phyloP scores from a whole-genome alignment of 1,140 invertebrate species.

The Listronotus oregonensis region DNA sequence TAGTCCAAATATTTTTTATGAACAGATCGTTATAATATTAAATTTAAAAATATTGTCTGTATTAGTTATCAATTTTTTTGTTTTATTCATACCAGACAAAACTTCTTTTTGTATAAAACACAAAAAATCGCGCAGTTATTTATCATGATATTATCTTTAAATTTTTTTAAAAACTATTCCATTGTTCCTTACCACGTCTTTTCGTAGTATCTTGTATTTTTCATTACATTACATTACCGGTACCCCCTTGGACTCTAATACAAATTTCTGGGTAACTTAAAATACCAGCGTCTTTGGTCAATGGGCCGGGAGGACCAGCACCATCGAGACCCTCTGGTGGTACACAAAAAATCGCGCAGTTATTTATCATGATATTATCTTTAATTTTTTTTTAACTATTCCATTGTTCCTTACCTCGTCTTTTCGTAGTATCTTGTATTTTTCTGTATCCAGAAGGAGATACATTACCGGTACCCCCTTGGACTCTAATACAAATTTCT shows the following conservation, averaged over 20 bases:
- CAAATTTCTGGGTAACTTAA: conserved; percentile 84
- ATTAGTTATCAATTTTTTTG: too few species aligned
- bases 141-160: neutral
- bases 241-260: conserved; percentile 38
- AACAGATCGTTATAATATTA: too few species aligned
- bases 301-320: conserved; percentile 66
- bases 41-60: too few species aligned
- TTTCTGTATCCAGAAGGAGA: conserved; percentile 61
- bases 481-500: conserved; percentile 69
- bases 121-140: too few species aligned
- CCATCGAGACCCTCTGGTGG: conserved; percentile 72
- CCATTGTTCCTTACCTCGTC: conserved; percentile 63
- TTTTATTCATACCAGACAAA: too few species aligned
- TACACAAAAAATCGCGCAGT: too few species aligned
- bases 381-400: neutral
- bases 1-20: too few species aligned
- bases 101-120: too few species aligned
- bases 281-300: conserved; percentile 75
- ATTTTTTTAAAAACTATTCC: neutral
- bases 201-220: conserved; percentile 75
- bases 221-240: conserved; percentile 63
- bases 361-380: neutral
- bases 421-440: conserved; percentile 74
- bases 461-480: conserved; percentile 55
- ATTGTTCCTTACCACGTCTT: conserved; percentile 64